Evolutionary conservation across 2,113 vertebrate species (phyloP).

Genomic region (Onychostoma macrolepis): DNA sequence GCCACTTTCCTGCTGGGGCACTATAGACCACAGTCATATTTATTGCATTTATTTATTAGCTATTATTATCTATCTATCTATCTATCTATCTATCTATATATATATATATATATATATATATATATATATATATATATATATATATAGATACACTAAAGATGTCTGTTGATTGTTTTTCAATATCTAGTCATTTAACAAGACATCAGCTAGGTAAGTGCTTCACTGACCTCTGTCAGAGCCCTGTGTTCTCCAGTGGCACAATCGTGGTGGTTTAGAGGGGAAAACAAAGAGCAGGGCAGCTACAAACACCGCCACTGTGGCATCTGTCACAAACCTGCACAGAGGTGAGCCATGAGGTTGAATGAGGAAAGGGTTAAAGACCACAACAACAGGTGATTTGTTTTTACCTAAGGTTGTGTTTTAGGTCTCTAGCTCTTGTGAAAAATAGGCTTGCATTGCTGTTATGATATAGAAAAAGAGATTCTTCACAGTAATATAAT

Average conservation of each 20-base stretch:
- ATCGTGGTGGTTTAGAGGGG: slow-evolving; percentile 82
- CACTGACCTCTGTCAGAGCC: slow-evolving; percentile 62
- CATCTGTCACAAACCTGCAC: slow-evolving; percentile 85
- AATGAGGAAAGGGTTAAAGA: not conserved
- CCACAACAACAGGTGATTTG: not conserved
- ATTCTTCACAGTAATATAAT: not conserved
- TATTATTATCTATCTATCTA: too few species aligned
- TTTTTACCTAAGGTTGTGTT: not conserved
- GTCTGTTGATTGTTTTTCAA: too few species aligned
- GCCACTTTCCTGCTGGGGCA: slow-evolving; percentile 41
- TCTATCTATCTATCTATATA: too few species aligned
- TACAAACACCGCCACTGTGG: slow-evolving; percentile 83
- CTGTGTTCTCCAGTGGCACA: slow-evolving; percentile 71
- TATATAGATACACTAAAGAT: too few species aligned
- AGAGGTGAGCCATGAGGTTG: not conserved
- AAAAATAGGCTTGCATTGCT: not conserved
- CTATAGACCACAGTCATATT: slow-evolving; percentile 51
- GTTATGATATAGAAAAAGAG: not conserved
- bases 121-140: too few species aligned
- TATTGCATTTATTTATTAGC: too few species aligned
- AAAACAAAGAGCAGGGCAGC: slow-evolving; percentile 85
- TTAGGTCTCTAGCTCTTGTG: not conserved
- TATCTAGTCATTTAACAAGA: too few species aligned
- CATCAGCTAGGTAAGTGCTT: not conserved
- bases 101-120: too few species aligned